Evolutionary conservation across 2,113 vertebrate species (phyloP).

Genomic region (Pluvialis apricaria): DNA sequence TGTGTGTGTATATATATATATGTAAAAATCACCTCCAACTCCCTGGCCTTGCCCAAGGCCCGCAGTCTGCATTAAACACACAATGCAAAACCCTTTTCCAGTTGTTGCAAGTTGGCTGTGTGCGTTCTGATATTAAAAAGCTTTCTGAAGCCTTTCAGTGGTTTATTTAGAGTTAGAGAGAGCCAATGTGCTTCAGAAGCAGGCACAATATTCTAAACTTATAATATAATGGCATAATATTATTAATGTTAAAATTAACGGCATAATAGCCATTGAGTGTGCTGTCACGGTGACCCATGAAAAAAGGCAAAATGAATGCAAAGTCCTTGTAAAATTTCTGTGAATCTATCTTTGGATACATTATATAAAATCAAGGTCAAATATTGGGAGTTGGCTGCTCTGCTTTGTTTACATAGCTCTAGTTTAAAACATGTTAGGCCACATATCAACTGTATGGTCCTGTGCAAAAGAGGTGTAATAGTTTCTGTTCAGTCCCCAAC

Average conservation of each 20-base stretch:
- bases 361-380: neutral
- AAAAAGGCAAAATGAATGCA: neutral
- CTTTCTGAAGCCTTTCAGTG: neutral
- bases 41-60: neutral
- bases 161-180: neutral
- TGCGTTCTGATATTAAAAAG: neutral
- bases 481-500: neutral
- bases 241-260: no score
- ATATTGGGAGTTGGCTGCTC: neutral
- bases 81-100: neutral
- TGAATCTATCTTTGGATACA: neutral
- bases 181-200: neutral
- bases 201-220: neutral
- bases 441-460: neutral
- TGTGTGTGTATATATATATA: no score
- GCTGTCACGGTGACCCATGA: neutral
- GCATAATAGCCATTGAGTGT: neutral
- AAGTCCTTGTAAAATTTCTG: neutral
- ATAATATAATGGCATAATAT: no score
- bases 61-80: neutral
- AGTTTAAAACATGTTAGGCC: neutral
- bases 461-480: neutral
- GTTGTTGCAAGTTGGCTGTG: neutral
- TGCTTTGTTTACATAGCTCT: neutral
- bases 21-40: neutral